A percentile compares a stretch with the other conserved stretches of the same genome.
Evolutionary conservation across 2,113 vertebrate species (phyloP).

Genomic region (Pygoscelis adeliae): DNA sequence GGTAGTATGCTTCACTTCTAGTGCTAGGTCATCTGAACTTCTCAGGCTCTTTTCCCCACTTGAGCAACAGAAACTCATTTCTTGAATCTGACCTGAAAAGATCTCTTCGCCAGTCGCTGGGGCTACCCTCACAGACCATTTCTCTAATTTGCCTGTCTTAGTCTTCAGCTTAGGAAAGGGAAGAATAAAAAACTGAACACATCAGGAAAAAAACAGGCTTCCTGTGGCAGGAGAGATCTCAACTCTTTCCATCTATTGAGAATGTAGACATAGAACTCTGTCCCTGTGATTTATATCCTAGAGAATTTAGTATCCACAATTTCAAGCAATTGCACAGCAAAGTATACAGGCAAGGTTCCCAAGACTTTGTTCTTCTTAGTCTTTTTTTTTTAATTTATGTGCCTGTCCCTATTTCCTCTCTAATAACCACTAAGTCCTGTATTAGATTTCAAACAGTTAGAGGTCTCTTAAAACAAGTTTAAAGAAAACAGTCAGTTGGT

Average conservation of each 20-base stretch:
- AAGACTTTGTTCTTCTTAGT: neutral
- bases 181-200: neutral
- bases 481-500: neutral
- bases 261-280: neutral
- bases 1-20: neutral
- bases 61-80: neutral
- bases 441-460: neutral
- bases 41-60: neutral
- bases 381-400: neutral
- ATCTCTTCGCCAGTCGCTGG: neutral
- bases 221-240: neutral
- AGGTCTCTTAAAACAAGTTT: neutral
- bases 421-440: neutral
- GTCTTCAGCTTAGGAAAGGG: neutral
- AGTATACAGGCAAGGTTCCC: neutral
- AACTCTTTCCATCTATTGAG: neutral
- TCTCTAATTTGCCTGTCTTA: neutral
- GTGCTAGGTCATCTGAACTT: neutral
- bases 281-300: neutral
- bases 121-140: neutral
- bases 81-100: neutral
- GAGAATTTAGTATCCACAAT: neutral
- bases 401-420: neutral
- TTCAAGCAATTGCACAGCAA: neutral
- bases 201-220: neutral